A percentile compares a stretch with the other conserved stretches of the same genome.
These are phyloP conservation scores for Ceratoteleas bidentatus DNA, from an alignment of 1,140 invertebrate species.

Conservation along the genomic window DNA sequence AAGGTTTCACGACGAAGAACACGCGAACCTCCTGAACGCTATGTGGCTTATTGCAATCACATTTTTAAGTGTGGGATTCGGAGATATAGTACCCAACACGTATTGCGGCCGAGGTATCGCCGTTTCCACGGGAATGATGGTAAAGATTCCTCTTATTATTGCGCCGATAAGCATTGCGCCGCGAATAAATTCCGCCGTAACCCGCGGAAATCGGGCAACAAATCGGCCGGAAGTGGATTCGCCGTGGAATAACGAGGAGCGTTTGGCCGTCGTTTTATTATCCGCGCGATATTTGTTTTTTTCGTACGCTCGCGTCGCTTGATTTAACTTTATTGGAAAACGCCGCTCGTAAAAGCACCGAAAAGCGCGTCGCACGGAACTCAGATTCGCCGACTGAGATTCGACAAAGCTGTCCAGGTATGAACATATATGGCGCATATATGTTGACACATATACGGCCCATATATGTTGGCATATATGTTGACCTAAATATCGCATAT, in stretches of 20 bases:
- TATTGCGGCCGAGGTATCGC: constrained; percentile 99
- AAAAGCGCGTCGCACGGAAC: constrained; percentile 33
- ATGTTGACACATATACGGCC: no score
- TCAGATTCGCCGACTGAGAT: constrained; percentile 22
- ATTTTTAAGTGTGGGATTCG: constrained; percentile 99
- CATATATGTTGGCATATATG: no score
- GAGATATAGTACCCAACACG: constrained; percentile 99
- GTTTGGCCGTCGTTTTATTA: constrained; percentile 5
- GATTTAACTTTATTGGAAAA: constrained; percentile 35
- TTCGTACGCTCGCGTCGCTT: no score
- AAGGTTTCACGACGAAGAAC: constrained; percentile 97
- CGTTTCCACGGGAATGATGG: constrained; percentile 99
- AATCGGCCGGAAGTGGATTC: neutral
- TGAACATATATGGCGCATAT: no score
- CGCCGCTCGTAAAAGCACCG: constrained; percentile 25
- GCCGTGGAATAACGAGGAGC: neutral
- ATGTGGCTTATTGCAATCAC: constrained; percentile 99
- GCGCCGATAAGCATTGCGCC: neutral
- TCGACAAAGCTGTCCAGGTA: no score
- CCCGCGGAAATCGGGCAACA: neutral
- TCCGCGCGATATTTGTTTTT: constrained; percentile 11
- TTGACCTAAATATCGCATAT: no score
- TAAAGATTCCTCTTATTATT: constrained; percentile 83
- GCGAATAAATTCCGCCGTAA: neutral
- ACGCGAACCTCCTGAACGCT: constrained; percentile 98